Evolutionary conservation across 2,113 vertebrate genomes (phyloP), one percentile per base, ranked within the genome.

Genomic region (Nicator chloris): DNA sequence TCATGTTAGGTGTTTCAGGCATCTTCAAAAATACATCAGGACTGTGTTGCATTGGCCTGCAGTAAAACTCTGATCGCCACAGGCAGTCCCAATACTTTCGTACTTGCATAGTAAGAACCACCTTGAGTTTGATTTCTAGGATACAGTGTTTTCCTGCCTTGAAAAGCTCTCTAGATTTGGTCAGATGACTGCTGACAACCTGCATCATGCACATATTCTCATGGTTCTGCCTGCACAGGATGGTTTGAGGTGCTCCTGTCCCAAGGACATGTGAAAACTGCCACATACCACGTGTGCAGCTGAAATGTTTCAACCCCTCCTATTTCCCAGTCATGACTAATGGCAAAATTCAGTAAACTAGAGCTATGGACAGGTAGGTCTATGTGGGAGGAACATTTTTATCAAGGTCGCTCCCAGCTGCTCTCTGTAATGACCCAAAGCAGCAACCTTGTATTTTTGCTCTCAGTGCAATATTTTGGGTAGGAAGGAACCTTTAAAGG

Each of bases 61-160:
- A 4, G 20, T n/a, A 13, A 35, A 27, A 33, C 17, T 10, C 13
- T 0, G 2, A 13, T 22, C 0, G 0, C 20, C 8, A 1, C 1
- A 0, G 28, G 40, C 13, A 1, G 22, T 9, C 28, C 6, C 23
- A 4, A 26, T 15, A 7, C 4, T 11, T 35, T 9, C 4, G 5
- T 15, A 4, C 35, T 19, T 39, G 26, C 7, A 3, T 1, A 23
- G 16, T 5, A 4, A 15, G 37, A 39, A 20, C 18, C 0, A 2
- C 5, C 1, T 7, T 8, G 15, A n/a, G 11, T 28, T 45, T n/a
- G 2, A 4, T 53, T 53, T 54, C 24, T 27, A 20, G 13, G 27
- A 4, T 24, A 8, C 4, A 4, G 10, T 22, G 6, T 12, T 24
- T 47, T 47, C 11, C 22, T 72, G 3, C 33, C 7, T 8, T 16